A percentile compares a stretch with the other conserved stretches of the same genome.
Evolutionary conservation across 2,797 vertebrate species (phyloP).

Genomic region (Alexandromys oeconomus): DNA sequence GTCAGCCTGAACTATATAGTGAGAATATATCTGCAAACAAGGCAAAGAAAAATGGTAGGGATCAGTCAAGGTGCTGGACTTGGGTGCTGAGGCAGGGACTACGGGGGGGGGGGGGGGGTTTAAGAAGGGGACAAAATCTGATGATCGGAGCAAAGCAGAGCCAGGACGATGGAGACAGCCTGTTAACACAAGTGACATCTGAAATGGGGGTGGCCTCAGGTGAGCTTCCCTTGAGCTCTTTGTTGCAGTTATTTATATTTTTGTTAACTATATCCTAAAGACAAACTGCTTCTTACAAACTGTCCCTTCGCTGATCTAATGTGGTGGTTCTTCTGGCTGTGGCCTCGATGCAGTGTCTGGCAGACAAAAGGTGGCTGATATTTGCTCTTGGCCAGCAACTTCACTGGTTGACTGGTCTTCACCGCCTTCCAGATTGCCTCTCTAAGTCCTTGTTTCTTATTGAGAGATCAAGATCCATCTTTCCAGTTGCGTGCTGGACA

Average conservation of each 20-base stretch:
- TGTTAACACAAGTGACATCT: neutral
- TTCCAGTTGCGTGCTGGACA: neutral
- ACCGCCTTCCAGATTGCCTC: neutral
- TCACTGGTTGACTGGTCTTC: neutral
- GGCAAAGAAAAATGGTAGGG: neutral
- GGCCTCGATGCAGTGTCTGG: neutral
- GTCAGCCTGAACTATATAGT: neutral
- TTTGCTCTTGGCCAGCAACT: constrained; percentile 3
- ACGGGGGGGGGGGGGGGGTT: too few relatives aligned
- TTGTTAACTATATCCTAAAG: neutral
- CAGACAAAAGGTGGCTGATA: neutral
- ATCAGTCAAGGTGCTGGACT: neutral
- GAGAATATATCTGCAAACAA: neutral
- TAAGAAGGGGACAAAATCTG: neutral
- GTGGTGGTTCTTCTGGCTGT: neutral
- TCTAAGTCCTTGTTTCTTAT: constrained; percentile 48
- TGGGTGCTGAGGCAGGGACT: rapidly evolving
- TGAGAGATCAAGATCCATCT: neutral
- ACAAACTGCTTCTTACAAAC: neutral
- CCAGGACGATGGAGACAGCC: neutral
- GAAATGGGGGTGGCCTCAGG: neutral
- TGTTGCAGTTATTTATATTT: neutral
- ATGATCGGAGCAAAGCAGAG: constrained; percentile 22
- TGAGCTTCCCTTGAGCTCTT: neutral
- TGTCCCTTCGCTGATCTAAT: neutral